phyloP scores from a whole-genome alignment of 2,888 invertebrate genomes.

The Resseliella maxima region DNA sequence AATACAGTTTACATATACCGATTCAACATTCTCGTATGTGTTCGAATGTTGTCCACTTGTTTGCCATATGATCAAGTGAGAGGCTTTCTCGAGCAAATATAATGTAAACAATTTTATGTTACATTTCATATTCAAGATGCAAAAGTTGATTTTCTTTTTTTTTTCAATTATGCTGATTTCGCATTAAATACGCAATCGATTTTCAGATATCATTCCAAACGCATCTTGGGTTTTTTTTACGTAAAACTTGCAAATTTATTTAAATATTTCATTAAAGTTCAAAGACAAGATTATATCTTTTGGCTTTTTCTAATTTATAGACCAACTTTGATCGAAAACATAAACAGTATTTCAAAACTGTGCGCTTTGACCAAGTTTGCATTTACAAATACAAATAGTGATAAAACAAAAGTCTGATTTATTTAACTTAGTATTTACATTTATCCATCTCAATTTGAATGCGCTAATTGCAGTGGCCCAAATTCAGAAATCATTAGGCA shows the following conservation, averaged over 20 bases:
- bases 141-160: not conserved
- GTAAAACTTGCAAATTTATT: not conserved
- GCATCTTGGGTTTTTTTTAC: not conserved
- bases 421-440: not conserved
- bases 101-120: slow-evolving; percentile 23
- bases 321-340: not conserved
- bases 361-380: not conserved
- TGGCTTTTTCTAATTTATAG: not conserved
- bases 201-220: not conserved
- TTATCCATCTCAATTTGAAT: slow-evolving; percentile 19
- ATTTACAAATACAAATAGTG: not conserved
- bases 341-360: too few species aligned
- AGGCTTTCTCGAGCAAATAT: not conserved
- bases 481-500: slow-evolving; percentile 44
- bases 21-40: not conserved
- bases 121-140: not conserved
- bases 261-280: not conserved
- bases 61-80: not conserved
- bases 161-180: slow-evolving; percentile 22
- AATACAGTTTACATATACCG: not conserved
- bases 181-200: slow-evolving; percentile 24
- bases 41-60: not conserved
- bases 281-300: not conserved
- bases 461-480: slow-evolving; percentile 24
- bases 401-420: not conserved